phyloP scores from a whole-genome alignment of 1,140 invertebrate genomes.

The Protaetia brevitarsis region DNA sequence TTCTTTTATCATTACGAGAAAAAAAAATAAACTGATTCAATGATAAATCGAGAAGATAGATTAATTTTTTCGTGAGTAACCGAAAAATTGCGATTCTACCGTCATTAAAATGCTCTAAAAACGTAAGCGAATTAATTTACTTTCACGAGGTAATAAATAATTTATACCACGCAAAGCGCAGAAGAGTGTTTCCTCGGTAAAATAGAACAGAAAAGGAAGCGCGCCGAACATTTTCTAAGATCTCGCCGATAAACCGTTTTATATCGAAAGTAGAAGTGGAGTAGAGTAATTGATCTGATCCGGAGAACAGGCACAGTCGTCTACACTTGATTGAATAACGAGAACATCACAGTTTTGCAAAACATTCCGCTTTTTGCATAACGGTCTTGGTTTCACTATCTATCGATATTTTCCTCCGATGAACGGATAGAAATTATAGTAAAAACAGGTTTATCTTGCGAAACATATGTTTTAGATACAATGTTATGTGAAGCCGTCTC shows the following conservation, averaged over 20 bases:
- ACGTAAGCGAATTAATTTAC: not conserved
- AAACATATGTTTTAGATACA: not conserved
- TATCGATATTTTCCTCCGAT: not conserved
- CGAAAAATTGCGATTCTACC: not conserved
- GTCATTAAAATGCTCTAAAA: not conserved
- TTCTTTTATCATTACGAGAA: too few relatives aligned
- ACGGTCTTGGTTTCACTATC: not conserved
- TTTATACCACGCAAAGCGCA: too few relatives aligned
- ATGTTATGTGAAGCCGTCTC: conserved; percentile 6
- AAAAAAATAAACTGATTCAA: not conserved
- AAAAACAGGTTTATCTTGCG: conserved; percentile 13
- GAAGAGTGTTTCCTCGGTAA: too few relatives aligned
- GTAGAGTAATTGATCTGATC: not conserved
- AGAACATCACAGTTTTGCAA: not conserved
- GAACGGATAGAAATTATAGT: not conserved
- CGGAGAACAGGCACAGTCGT: not conserved
- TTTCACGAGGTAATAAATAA: not conserved
- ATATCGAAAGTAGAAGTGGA: not conserved
- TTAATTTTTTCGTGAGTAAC: too few relatives aligned
- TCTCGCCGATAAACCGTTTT: not conserved
- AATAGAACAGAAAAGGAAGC: too few relatives aligned
- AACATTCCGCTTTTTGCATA: not conserved
- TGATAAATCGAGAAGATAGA: too few relatives aligned
- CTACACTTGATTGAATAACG: not conserved
- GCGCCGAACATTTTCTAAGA: too few relatives aligned